Percentiles rank a stretch among this genome's conserved stretches.
These are phyloP conservation scores for Eupeodes corollae DNA, from an alignment of 1,140 invertebrate genomes.

Conservation along the genomic window DNA sequence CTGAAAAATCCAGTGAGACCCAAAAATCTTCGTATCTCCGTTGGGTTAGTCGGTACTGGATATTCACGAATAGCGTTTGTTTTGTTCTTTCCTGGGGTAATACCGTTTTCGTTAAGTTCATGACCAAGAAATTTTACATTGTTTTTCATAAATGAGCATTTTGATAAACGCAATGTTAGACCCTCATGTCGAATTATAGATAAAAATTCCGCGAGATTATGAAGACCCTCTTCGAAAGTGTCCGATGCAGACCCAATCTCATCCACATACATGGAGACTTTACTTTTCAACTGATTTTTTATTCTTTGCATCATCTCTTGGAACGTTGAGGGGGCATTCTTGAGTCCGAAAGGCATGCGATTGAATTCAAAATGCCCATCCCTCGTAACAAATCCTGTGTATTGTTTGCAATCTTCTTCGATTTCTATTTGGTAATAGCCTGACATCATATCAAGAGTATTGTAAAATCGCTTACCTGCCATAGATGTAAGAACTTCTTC, in stretches of 20 bases:
- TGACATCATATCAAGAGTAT: conserved; percentile 33
- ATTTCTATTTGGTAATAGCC: conserved; percentile 42
- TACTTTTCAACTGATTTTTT: not conserved
- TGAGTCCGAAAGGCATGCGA: conserved; percentile 17
- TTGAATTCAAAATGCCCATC: conserved; percentile 15
- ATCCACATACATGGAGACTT: conserved; percentile 3
- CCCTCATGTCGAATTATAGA: conserved; percentile 6
- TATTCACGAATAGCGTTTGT: conserved; percentile 7
- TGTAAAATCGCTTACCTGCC: conserved; percentile 31
- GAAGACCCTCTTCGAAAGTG: not conserved
- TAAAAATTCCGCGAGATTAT: conserved; percentile 1
- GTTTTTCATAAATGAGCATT: conserved; percentile 24
- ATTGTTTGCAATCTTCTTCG: conserved; percentile 20
- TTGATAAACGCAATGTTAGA: conserved; percentile 8
- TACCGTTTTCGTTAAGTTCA: not conserved
- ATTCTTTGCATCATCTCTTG: conserved; percentile 20
- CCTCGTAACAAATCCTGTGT: conserved; percentile 36
- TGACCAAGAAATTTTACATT: conserved; percentile 5
- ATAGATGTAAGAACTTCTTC: conserved; percentile 37
- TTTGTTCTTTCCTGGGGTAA: conserved; percentile 6
- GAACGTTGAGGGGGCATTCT: conserved; percentile 19
- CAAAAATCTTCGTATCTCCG: not conserved
- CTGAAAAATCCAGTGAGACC: not conserved
- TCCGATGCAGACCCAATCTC: not conserved
- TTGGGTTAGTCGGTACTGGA: not conserved